A percentile compares a stretch with the other conserved stretches of the same genome.
These are phyloP conservation scores for Aptenodytes forsteri DNA, from an alignment of 2,113 vertebrate species.

Conservation along the genomic window DNA sequence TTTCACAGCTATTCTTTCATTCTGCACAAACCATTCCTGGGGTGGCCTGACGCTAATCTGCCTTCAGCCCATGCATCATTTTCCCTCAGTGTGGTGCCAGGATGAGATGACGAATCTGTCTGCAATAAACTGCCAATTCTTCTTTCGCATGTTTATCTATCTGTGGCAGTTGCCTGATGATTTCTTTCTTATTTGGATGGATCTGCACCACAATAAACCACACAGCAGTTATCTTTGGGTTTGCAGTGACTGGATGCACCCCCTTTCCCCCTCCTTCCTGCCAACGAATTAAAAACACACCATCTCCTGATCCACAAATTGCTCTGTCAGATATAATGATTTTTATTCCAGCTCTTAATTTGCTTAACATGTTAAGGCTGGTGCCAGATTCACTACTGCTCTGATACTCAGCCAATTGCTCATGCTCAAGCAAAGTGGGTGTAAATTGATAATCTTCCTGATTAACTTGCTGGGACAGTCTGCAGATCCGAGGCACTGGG, in stretches of 20 bases:
- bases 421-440: conserved; percentile 13
- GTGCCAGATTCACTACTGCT: background rate
- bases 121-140: background rate
- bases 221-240: background rate
- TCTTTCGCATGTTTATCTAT: background rate
- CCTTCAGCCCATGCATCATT: background rate
- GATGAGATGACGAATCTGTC: background rate
- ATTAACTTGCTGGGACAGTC: conserved; percentile 18
- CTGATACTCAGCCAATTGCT: conserved; percentile 13
- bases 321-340: conserved; percentile 27
- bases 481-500: background rate
- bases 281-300: background rate
- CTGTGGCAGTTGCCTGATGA: background rate
- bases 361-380: conserved; percentile 11
- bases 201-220: background rate
- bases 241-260: background rate
- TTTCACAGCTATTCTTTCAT: background rate
- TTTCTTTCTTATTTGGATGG: conserved; percentile 3
- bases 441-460: conserved; percentile 23
- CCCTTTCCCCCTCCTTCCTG: background rate
- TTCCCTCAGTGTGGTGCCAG: background rate
- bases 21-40: background rate
- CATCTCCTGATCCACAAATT: background rate
- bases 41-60: background rate
- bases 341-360: conserved; percentile 47